Base-by-base conservation (phyloP, 1,140 invertebrate species). In the Argopecten irradians region DNA sequence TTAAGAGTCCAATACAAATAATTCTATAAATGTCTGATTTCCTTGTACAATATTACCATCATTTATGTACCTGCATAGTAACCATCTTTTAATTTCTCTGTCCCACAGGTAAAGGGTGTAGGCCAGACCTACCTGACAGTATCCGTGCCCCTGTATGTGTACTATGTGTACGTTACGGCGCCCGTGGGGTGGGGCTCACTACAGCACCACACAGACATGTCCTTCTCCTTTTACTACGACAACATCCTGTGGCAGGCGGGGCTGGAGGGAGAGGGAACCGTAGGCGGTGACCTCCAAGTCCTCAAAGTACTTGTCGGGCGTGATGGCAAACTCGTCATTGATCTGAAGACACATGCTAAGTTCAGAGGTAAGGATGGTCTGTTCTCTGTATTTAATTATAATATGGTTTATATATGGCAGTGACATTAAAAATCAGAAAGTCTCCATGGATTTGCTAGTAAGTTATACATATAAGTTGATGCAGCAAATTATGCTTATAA, bases 201-300 rank as follows among this genome's bases (percentile, higher is more conserved):
- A 39, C 96, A 96, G 84, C 96, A 96, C 86, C 93, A 93, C 28
- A 96, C 96, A 35, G 95, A 96, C 91, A 93, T 96, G 91, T 95
- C 96, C 88, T 94, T 96, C 39, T 96, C 96, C 7, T 96, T 96
- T 88, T 95, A 95, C 89, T 96, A 96, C 90, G 93, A 95, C 89
- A 95, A 95, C 32, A 92, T 96, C 13, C 91, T 96, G 22, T 94
- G 95, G 95, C 90, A 92, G 84, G 91, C 94, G 33, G 95, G 95
- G 8, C 90, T 96, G 41, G 93, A 95, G 87, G 94, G 94, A 0
- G 93, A 96, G 33, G 94, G 93, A 9, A 89, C 94, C 11, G 91
- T 95, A 71, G 93, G 94, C 36, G 95, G 94, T 22, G 94, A 91
- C 85, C 91, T 95, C n/a, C 94, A 95, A 92, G 92, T 96, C 9